phyloP scores from a whole-genome alignment of 2,888 invertebrate genomes.

The Timema cristinae region DNA sequence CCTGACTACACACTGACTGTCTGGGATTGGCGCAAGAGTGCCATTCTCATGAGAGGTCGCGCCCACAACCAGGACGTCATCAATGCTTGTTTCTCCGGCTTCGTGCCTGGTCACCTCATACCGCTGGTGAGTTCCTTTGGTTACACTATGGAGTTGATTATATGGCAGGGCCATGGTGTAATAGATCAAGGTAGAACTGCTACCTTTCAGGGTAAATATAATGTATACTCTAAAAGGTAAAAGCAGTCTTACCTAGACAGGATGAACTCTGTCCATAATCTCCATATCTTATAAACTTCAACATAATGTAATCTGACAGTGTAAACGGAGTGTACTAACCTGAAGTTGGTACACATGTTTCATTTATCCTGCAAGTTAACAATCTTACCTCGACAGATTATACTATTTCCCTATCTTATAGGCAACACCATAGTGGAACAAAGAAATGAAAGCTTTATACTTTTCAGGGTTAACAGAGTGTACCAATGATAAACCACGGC shows the following conservation, averaged over 20 bases:
- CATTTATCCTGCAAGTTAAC: background rate
- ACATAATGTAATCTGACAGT: too few species aligned
- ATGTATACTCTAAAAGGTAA: background rate
- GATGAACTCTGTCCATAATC: too few species aligned
- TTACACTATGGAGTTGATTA: too few species aligned
- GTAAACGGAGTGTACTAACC: too few species aligned
- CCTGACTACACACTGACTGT: constrained; percentile 86
- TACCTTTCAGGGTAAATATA: background rate
- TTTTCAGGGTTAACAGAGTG: too few species aligned
- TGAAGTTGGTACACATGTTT: too few species aligned
- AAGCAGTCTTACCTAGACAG: background rate
- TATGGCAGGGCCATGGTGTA: too few species aligned
- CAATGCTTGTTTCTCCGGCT: constrained; percentile 75
- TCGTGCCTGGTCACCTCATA: constrained; percentile 74
- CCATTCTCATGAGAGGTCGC: constrained; percentile 71
- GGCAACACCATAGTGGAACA: background rate
- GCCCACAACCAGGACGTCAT: constrained; percentile 80
- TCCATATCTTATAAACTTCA: too few species aligned
- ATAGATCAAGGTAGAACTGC: too few species aligned
- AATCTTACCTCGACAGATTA: background rate
- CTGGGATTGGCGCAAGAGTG: constrained; percentile 80
- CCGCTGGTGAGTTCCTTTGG: constrained; percentile 56
- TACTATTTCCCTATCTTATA: background rate
- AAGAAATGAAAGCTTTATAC: too few species aligned
- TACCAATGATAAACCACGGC: too few species aligned